Base-by-base conservation (phyloP, 2,797 vertebrate species). In the Neosalanx taihuensis region DNA sequence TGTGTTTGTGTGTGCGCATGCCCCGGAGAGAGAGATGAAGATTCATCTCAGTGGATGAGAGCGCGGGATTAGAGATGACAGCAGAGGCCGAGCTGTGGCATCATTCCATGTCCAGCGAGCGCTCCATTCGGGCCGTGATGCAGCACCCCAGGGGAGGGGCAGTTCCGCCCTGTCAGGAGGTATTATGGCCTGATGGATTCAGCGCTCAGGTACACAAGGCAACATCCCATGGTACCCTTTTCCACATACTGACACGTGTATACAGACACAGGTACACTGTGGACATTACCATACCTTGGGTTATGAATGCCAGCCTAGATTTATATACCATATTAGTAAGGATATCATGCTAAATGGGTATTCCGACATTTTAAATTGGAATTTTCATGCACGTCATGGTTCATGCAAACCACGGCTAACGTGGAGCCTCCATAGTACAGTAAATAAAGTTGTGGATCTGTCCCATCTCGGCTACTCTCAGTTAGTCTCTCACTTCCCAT, bases 181-280 rank as follows among this genome's bases (percentile, higher is more conserved):
- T 76, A 81, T 89, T 87, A 88, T 80, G 83, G 84, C 81, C 83
- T 90, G 88, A 92, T 91, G 87, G 88, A 92, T 91, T 83, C 69
- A 71, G 72, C 46, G 69, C 70, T 72, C 31, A 9, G 64, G 83
- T 78, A 84, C 6, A 1, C 2, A 71, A 81, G 77, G 82, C 78
- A 82, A 84, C 80, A 83, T 76, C 78, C 66, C 73, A 81, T 83
- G 78, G 79, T 81, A 72, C 26, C 68, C 56, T 69, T 71, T 75
- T 31, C n/a, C 73, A 69, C 67, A 64, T 23, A 35, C 74, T 83
- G 77, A 77, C 4, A 56, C n/a, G 51, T 56, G 70, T 72, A 60
- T 12, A 60, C 74, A 72, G 83, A 51, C n/a, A 20, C 51, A 64
- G 61, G 53, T 17, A 33, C 18, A 7, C 51, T 56, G 51, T 56